Conservation (phyloP, 2,797 vertebrate species). For the Poeciliopsis infans region DNA sequence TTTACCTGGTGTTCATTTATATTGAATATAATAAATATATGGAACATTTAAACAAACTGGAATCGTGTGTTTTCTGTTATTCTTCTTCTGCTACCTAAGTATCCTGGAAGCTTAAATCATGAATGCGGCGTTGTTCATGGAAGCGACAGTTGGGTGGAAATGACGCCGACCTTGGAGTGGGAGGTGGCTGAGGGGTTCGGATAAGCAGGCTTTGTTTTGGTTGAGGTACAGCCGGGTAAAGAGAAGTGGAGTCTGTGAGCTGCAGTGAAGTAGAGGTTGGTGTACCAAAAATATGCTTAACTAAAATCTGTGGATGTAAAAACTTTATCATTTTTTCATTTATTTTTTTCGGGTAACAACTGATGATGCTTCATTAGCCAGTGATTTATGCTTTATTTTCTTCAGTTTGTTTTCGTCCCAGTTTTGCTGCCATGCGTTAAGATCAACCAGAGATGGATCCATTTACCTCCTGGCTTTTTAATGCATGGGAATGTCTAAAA, state of each 20-base stretch:
- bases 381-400: neutral
- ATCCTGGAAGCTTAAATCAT: neutral
- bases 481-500: neutral
- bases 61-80: neutral
- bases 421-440: neutral
- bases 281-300: neutral
- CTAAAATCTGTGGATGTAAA: neutral
- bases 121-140: neutral
- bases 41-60: slow-evolving; percentile 21
- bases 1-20: slow-evolving; percentile 1
- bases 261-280: slow-evolving; percentile 45
- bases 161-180: neutral
- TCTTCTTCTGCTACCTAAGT: neutral
- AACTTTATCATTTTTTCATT: neutral
- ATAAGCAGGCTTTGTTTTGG: slow-evolving; percentile 74
- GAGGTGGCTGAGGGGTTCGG: slow-evolving; percentile 30
- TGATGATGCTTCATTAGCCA: neutral
- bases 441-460: neutral
- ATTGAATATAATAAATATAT: slow-evolving; percentile 44
- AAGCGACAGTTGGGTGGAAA: neutral
- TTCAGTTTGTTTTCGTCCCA: neutral
- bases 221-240: slow-evolving; percentile 53
- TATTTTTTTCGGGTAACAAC: neutral
- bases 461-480: neutral
- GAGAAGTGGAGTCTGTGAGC: slow-evolving; percentile 40